These are phyloP conservation scores for Lycia hirtaria DNA, from an alignment of 2,888 invertebrate species.

Conservation along the genomic window DNA sequence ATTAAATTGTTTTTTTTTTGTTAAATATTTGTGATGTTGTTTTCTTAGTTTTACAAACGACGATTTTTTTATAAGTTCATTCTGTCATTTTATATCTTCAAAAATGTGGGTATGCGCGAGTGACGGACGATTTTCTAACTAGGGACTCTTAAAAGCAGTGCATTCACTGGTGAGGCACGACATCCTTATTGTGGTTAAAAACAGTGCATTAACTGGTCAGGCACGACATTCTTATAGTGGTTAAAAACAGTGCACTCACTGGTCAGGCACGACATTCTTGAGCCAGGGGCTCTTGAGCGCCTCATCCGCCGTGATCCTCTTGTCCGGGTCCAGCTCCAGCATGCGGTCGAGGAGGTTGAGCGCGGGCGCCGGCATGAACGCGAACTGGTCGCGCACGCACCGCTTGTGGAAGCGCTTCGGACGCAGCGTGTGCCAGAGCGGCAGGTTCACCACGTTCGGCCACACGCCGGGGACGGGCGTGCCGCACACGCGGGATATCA, in stretches of 20 bases:
- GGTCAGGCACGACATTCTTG: slow-evolving; percentile 94
- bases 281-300: slow-evolving; percentile 97
- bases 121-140: no score
- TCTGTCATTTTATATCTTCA: no score
- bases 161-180: no score
- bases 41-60: no score
- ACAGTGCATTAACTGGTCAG: no score
- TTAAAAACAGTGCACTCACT: slow-evolving; percentile 85
- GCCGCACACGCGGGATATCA: slow-evolving; percentile 97
- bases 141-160: no score
- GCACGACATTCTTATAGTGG: not conserved
- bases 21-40: no score
- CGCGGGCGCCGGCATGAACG: slow-evolving; percentile 95
- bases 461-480: slow-evolving; percentile 98
- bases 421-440: slow-evolving; percentile 95
- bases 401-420: slow-evolving; percentile 96
- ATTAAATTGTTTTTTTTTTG: no score
- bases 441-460: slow-evolving; percentile 97
- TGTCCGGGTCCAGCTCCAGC: slow-evolving; percentile 97
- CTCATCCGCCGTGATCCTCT: slow-evolving; percentile 96
- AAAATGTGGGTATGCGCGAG: no score
- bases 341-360: slow-evolving; percentile 97
- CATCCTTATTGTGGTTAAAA: no score
- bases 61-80: no score
- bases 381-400: slow-evolving; percentile 95